Evolutionary conservation across 92 coral and sea anemone species (phyloP).

Genomic region (Nematostella vectensis): DNA sequence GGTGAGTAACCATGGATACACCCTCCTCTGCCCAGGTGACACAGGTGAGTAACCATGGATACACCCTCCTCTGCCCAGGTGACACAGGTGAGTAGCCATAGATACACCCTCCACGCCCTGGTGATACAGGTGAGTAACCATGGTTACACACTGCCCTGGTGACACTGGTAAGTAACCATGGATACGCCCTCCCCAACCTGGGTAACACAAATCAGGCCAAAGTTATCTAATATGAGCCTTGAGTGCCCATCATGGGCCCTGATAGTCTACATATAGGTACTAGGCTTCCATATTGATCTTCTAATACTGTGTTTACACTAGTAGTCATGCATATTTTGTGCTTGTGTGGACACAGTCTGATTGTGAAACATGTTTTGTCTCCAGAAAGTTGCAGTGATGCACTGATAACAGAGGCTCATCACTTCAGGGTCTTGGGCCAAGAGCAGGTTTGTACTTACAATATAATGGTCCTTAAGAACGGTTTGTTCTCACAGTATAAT

Average conservation of each 20-base stretch:
- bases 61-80: slow-evolving; percentile 88
- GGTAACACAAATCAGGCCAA: slow-evolving; percentile 72
- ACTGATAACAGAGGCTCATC: slow-evolving; percentile 73
- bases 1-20: slow-evolving; percentile 29
- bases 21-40: slow-evolving; percentile 49
- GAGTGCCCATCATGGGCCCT: too few relatives aligned
- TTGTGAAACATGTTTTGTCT: too few relatives aligned
- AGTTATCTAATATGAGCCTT: too few relatives aligned
- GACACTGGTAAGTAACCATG: slow-evolving; percentile 46
- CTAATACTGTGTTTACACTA: too few relatives aligned
- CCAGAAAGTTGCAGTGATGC: slow-evolving; percentile 60
- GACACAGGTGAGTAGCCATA: slow-evolving; percentile 71
- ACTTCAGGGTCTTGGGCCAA: slow-evolving; percentile 70
- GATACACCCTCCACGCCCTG: too few relatives aligned
- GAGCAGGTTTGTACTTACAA: slow-evolving; percentile 72
- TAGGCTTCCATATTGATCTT: too few relatives aligned
- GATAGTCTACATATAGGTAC: too few relatives aligned
- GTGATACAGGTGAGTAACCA: slow-evolving; percentile 54
- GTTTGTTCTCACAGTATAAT: neutral
- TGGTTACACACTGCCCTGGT: slow-evolving; percentile 29
- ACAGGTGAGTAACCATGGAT: slow-evolving; percentile 53
- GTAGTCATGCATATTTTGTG: too few relatives aligned
- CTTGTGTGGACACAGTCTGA: too few relatives aligned
- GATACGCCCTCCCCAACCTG: slow-evolving; percentile 86
- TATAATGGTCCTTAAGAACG: too few relatives aligned